Percentiles rank a stretch among this genome's conserved stretches.
Conservation (phyloP, 2,888 invertebrate species). For the Xestia xanthographa region DNA sequence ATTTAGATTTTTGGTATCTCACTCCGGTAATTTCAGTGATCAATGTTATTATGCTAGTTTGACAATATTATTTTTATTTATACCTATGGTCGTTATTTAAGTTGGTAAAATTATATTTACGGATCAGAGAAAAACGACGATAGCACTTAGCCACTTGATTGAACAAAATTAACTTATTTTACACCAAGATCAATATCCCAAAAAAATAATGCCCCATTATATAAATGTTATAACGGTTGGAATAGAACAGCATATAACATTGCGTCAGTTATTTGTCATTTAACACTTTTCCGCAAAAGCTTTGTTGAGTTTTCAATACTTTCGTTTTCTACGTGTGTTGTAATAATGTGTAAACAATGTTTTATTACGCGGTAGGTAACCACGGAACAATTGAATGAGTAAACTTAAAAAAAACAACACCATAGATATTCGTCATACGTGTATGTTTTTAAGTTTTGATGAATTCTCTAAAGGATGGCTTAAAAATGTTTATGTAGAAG, state of each 20-base stretch:
- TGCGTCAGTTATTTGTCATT: conserved; percentile 12
- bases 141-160: background rate
- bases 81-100: background rate
- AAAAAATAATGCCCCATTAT: background rate
- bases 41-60: background rate
- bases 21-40: background rate
- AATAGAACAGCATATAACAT: background rate
- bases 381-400: conserved; percentile 54
- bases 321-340: conserved; percentile 44
- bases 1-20: background rate
- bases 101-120: background rate
- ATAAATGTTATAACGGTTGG: background rate
- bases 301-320: conserved; percentile 38
- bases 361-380: conserved; percentile 50
- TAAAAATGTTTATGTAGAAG: background rate
- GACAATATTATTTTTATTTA: background rate
- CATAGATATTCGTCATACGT: background rate
- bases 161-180: background rate
- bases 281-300: conserved; percentile 32
- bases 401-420: conserved; percentile 36
- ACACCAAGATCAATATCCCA: background rate
- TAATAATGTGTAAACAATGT: conserved; percentile 54
- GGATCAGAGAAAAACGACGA: background rate
- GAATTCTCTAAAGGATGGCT: background rate
- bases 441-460: conserved; percentile 11